These are phyloP conservation scores for Hippocampus mohnikei DNA, from an alignment of 2,113 vertebrate species.

Conservation along the genomic window DNA sequence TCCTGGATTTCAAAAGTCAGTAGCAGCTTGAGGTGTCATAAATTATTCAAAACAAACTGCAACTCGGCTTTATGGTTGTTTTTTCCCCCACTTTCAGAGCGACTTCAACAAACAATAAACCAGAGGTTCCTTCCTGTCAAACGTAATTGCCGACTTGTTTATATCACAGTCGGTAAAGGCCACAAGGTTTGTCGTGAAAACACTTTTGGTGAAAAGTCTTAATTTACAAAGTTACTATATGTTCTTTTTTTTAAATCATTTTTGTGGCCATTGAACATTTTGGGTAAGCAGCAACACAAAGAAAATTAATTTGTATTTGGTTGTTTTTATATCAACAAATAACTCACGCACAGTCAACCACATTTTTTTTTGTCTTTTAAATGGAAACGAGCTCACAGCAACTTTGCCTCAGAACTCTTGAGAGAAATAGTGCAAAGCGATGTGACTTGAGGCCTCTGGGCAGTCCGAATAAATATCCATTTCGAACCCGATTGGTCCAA, in stretches of 20 bases:
- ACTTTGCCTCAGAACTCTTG: conserved; percentile 62
- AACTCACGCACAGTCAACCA: conserved; percentile 25
- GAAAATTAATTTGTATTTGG: not conserved
- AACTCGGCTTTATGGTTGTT: not conserved
- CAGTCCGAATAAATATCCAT: conserved; percentile 65
- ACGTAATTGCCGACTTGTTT: not conserved
- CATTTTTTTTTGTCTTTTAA: conserved; percentile 40
- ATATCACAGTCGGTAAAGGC: not conserved
- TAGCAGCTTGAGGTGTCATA: conserved; percentile 14
- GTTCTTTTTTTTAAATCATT: too few species aligned
- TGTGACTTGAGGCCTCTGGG: conserved; percentile 54
- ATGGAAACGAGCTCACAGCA: conserved; percentile 71
- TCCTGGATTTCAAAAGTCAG: conserved; percentile 24
- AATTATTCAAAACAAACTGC: conserved; percentile 3
- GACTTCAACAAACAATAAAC: not conserved
- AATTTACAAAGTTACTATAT: too few species aligned
- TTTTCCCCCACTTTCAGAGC: not conserved
- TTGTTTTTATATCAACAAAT: not conserved
- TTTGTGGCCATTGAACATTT: too few species aligned
- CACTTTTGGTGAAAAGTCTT: too few species aligned
- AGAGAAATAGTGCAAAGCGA: conserved; percentile 65
- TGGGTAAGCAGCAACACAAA: not conserved
- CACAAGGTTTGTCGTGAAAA: too few species aligned
- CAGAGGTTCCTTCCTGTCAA: not conserved
- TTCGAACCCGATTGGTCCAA: conserved; percentile 70